Percentiles rank a stretch among this genome's conserved stretches.
Conservation (phyloP, 2,113 vertebrate species). For the Amazona guildingii region DNA sequence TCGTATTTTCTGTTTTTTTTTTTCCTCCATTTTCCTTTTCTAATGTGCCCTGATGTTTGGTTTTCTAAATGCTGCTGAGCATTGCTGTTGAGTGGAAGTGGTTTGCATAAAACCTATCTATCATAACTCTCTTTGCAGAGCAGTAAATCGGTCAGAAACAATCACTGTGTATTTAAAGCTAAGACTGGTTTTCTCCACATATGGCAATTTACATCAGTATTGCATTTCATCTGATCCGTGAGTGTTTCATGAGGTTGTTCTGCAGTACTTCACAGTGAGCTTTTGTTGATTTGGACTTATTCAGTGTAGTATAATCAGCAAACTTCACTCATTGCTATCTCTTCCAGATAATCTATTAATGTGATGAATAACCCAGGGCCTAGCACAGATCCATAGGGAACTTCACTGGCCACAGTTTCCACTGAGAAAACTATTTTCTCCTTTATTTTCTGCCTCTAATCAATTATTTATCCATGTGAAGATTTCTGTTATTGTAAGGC, state of each 20-base stretch:
- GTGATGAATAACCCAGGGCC: background rate
- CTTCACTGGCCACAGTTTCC: background rate
- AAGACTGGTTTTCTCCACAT: background rate
- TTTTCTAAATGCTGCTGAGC: background rate
- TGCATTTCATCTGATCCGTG: background rate
- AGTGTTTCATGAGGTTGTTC: background rate
- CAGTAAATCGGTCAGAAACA: conserved; percentile 15
- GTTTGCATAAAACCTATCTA: background rate
- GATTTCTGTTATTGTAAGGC: background rate
- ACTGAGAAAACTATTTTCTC: background rate
- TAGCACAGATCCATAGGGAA: background rate
- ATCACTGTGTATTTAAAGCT: background rate
- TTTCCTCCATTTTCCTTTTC: background rate
- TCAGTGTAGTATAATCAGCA: background rate
- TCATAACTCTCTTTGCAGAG: background rate
- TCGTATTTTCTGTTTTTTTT: background rate
- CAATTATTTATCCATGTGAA: background rate
- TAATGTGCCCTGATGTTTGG: background rate
- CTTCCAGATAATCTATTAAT: background rate
- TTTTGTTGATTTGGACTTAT: background rate
- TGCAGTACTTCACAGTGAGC: background rate
- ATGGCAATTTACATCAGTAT: background rate
- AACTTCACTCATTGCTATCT: background rate
- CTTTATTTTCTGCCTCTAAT: background rate
- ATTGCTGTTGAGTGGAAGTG: background rate